A percentile compares a stretch with the other conserved stretches of the same genome.
These are phyloP conservation scores for Drosophila neutralis DNA, from an alignment of 2,888 invertebrate species.

Conservation along the genomic window DNA sequence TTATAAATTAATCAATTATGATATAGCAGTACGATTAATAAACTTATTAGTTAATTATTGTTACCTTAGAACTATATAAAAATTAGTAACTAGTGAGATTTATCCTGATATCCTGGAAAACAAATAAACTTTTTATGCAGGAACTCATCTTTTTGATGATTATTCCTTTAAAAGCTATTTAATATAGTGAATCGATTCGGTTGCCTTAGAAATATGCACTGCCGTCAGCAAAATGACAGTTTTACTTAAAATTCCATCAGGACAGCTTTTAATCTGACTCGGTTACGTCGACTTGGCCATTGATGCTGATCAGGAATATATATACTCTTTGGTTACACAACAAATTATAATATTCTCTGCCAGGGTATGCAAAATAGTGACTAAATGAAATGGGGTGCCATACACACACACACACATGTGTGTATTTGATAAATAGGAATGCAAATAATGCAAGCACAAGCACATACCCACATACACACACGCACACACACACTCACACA, in stretches of 20 bases:
- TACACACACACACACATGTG: slow-evolving; percentile 37
- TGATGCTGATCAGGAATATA: neutral
- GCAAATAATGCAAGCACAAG: slow-evolving; percentile 56
- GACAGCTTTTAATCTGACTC: neutral
- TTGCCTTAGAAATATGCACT: neutral
- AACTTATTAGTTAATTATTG: neutral
- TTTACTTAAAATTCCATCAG: neutral
- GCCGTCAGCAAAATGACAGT: neutral
- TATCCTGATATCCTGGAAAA: neutral
- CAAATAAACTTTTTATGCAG: neutral
- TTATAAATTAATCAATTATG: neutral
- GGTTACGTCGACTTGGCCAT: neutral
- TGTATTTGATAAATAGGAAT: slow-evolving; percentile 57
- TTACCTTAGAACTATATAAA: neutral
- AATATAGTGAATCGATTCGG: neutral
- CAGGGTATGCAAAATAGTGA: neutral
- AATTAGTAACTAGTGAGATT: neutral
- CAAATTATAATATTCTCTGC: neutral
- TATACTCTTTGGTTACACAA: neutral
- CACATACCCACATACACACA: neutral
- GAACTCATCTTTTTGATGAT: neutral
- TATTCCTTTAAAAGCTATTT: neutral
- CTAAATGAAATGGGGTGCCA: slow-evolving; percentile 1
- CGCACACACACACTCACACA: neutral
- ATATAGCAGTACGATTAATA: neutral